These are phyloP conservation scores for Priocnemis perturbator DNA, from an alignment of 2,888 invertebrate genomes.

Conservation along the genomic window DNA sequence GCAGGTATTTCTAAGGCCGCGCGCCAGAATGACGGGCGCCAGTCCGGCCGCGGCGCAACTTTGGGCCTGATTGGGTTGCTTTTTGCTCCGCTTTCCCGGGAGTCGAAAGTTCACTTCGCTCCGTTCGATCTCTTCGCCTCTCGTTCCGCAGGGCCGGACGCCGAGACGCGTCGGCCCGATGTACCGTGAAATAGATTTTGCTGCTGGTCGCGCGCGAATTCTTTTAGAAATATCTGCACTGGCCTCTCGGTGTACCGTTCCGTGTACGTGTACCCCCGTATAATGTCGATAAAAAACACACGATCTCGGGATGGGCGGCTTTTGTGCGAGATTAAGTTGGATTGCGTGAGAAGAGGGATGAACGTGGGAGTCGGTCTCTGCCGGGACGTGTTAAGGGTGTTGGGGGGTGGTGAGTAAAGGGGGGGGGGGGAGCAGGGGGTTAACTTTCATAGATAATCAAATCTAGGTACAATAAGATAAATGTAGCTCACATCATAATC, in stretches of 20 bases:
- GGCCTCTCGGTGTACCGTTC: constrained; percentile 45
- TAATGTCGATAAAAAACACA: constrained; percentile 42
- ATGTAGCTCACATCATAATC: constrained; percentile 72
- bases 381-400: constrained; percentile 24
- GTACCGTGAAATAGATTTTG: no score
- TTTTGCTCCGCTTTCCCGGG: neutral
- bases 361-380: constrained; percentile 8
- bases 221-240: constrained; percentile 73
- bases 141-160: no score
- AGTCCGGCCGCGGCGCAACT: neutral
- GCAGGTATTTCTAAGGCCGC: constrained; percentile 69
- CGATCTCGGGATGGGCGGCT: constrained; percentile 41
- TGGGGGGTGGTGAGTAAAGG: constrained; percentile 17
- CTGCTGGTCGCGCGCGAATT: neutral
- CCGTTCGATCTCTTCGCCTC: neutral
- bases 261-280: constrained; percentile 48
- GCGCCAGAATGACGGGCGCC: constrained; percentile 32
- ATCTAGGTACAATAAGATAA: constrained; percentile 64
- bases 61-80: neutral
- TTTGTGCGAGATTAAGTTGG: constrained; percentile 58
- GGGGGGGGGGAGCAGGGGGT: constrained; percentile 2
- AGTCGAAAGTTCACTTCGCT: neutral
- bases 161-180: no score
- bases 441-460: constrained; percentile 55
- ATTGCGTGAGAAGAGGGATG: constrained; percentile 49